These are phyloP conservation scores for Pitta sordida DNA, from an alignment of 2,113 vertebrate genomes.

Conservation along the genomic window DNA sequence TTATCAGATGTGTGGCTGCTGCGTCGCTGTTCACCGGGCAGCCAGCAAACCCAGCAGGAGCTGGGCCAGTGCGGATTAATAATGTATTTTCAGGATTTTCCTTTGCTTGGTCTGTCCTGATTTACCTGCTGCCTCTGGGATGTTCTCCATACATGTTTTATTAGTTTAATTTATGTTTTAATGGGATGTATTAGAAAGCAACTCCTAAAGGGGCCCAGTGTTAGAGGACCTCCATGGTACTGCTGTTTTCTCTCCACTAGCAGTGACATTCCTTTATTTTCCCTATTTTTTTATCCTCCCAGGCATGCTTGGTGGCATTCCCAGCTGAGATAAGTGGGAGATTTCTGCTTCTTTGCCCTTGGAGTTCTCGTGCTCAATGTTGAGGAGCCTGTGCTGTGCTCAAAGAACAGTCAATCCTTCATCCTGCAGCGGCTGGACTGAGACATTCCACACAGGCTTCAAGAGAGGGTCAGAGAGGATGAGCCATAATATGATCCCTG, in stretches of 20 bases:
- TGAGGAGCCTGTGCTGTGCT: rapidly evolving
- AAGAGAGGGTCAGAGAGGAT: background rate
- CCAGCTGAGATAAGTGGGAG: background rate
- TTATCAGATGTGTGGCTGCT: rapidly evolving
- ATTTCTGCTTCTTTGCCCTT: background rate
- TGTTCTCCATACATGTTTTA: rapidly evolving
- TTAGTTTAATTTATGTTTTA: background rate
- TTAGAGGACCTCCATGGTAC: background rate
- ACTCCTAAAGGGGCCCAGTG: background rate
- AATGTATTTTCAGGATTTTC: background rate
- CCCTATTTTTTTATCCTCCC: background rate
- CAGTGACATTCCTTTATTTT: background rate
- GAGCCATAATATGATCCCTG: rapidly evolving
- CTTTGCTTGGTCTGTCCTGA: background rate
- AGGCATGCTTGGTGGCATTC: rapidly evolving
- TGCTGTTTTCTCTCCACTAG: background rate
- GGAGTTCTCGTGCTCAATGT: background rate
- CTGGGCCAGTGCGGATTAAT: too few relatives aligned
- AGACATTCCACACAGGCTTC: rapidly evolving
- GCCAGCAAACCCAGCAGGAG: background rate
- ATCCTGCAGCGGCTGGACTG: rapidly evolving
- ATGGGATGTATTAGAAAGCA: background rate
- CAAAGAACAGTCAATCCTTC: rapidly evolving
- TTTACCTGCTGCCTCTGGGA: background rate
- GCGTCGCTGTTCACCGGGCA: rapidly evolving